These are phyloP conservation scores for Axea sp. DNA, from an alignment of 2,888 invertebrate genomes.

Conservation along the genomic window DNA sequence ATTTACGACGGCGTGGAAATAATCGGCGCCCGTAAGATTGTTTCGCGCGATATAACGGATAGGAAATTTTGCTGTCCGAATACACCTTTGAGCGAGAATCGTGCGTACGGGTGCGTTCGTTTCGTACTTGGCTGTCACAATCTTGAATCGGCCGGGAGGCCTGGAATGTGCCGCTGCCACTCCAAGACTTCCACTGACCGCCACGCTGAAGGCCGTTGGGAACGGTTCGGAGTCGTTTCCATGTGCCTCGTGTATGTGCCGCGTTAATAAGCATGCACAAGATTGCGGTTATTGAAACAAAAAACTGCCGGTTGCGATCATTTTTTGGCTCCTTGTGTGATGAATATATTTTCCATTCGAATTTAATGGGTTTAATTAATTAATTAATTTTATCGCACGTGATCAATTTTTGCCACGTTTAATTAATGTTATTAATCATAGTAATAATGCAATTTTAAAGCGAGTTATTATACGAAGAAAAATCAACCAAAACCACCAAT, in stretches of 20 bases:
- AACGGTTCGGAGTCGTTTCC: slow-evolving; percentile 30
- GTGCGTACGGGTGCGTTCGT: slow-evolving; percentile 53
- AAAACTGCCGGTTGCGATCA: slow-evolving; percentile 36
- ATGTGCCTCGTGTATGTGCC: slow-evolving; percentile 22
- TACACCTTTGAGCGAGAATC: slow-evolving; percentile 25
- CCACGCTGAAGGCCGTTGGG: slow-evolving; percentile 65
- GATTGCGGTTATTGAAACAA: slow-evolving; percentile 53
- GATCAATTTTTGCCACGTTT: slow-evolving; percentile 1
- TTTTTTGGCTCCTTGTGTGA: slow-evolving; percentile 36
- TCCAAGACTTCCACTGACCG: slow-evolving; percentile 67
- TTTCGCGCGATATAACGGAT: slow-evolving; percentile 41
- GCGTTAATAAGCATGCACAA: slow-evolving; percentile 60
- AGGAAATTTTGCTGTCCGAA: slow-evolving; percentile 50
- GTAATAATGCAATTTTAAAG: no score
- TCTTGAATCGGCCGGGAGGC: slow-evolving; percentile 55
- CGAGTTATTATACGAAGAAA: no score
- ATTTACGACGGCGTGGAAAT: slow-evolving; percentile 34
- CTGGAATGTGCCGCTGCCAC: slow-evolving; percentile 71
- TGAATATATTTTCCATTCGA: slow-evolving; percentile 49
- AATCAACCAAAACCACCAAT: no score
- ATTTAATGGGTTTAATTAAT: slow-evolving; percentile 37
- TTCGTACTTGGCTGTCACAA: slow-evolving; percentile 55
- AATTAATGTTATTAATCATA: no score
- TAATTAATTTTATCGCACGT: slow-evolving; percentile 38
- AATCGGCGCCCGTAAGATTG: slow-evolving; percentile 45